Conservation (phyloP, 2,888 invertebrate species). For the Mesoligia furuncula region DNA sequence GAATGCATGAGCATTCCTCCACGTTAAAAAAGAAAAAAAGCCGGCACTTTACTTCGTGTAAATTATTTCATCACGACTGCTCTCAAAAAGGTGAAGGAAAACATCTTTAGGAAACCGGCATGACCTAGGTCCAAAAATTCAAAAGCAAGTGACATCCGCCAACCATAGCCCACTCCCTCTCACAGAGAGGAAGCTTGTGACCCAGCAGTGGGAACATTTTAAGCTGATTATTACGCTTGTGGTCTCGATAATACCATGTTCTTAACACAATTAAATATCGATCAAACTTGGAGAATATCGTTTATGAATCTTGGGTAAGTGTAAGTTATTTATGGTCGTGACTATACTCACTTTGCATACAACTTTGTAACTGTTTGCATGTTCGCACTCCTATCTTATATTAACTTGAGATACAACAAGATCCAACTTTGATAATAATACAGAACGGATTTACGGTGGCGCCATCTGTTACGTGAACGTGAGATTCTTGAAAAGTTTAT, state of each 20-base stretch:
- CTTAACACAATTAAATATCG: not conserved
- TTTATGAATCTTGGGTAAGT: not conserved
- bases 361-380: conserved; percentile 45
- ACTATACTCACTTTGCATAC: conserved; percentile 20
- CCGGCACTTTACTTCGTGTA: too few relatives aligned
- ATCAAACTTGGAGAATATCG: not conserved
- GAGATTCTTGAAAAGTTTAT: not conserved
- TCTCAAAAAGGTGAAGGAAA: too few relatives aligned
- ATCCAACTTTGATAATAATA: conserved; percentile 13
- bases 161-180: too few relatives aligned
- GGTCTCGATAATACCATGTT: not conserved
- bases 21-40: too few relatives aligned
- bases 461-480: conserved; percentile 36
- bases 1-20: too few relatives aligned
- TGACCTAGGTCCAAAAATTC: too few relatives aligned
- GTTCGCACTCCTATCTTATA: conserved; percentile 20
- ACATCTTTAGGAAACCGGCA: too few relatives aligned
- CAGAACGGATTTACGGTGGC: not conserved
- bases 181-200: too few relatives aligned
- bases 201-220: too few relatives aligned
- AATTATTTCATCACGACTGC: too few relatives aligned
- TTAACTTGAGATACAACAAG: conserved; percentile 16
- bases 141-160: too few relatives aligned
- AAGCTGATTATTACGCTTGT: too few relatives aligned
- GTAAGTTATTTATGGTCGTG: not conserved